A percentile compares a stretch with the other conserved stretches of the same genome.
Conservation (phyloP, 1,140 invertebrate genomes). For the Drosophila mayri region DNA sequence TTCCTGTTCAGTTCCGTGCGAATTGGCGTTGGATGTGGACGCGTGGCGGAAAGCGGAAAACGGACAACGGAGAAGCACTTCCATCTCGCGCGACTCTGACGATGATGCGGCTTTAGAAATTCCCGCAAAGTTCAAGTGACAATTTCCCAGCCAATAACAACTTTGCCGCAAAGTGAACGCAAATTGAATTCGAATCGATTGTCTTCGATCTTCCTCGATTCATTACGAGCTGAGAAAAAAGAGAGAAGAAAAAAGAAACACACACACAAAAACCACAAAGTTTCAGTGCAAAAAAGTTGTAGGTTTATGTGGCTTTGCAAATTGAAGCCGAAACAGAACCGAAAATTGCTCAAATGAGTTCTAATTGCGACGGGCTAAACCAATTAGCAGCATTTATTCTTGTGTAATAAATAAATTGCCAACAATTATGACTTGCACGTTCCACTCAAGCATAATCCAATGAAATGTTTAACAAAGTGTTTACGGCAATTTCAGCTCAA, state of each 20-base stretch:
- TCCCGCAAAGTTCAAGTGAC: slow-evolving; percentile 58
- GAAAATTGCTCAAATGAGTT: slow-evolving; percentile 23
- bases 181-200: slow-evolving; percentile 45
- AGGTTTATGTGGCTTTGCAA: slow-evolving; percentile 6
- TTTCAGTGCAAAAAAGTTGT: slow-evolving; percentile 36
- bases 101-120: slow-evolving; percentile 41
- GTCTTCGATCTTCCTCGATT: slow-evolving; percentile 35
- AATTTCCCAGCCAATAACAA: slow-evolving; percentile 40
- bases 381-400: slow-evolving; percentile 55
- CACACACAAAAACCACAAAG: slow-evolving; percentile 13
- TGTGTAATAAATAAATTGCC: slow-evolving; percentile 59
- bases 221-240: slow-evolving; percentile 6
- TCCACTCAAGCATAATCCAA: slow-evolving; percentile 43
- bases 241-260: neutral
- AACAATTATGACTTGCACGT: slow-evolving; percentile 57
- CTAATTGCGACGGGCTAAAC: slow-evolving; percentile 28
- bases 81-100: slow-evolving; percentile 19
- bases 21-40: slow-evolving; percentile 58
- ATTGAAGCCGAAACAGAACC: slow-evolving; percentile 5
- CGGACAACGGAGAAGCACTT: slow-evolving; percentile 10
- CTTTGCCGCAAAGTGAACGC: slow-evolving; percentile 27
- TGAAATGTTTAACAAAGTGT: slow-evolving; percentile 51
- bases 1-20: slow-evolving; percentile 52
- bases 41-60: slow-evolving; percentile 31
- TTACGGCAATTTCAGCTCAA: slow-evolving; percentile 44